Conservation (phyloP, 2,888 invertebrate species). For the Pterobdella sp. region DNA sequence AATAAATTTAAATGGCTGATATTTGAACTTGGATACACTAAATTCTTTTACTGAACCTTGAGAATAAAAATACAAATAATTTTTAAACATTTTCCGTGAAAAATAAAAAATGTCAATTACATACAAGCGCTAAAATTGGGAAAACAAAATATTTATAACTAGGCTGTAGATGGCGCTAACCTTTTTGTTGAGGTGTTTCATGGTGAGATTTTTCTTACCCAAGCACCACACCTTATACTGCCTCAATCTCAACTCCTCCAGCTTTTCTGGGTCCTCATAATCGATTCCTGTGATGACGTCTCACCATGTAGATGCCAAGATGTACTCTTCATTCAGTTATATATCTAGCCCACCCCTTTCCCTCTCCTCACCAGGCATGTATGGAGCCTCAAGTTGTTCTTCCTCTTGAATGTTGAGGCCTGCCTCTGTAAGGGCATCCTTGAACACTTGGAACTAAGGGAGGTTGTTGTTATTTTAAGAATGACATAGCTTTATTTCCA, state of each 20-base stretch:
- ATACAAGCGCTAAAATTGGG: no score
- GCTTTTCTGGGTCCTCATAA: constrained; percentile 19
- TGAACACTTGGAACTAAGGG: constrained; percentile 20
- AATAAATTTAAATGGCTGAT: no score
- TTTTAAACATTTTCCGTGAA: not conserved
- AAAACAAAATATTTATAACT: not conserved
- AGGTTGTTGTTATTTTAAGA: not conserved
- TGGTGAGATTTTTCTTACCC: constrained; percentile 2
- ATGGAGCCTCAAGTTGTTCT: constrained; percentile 3
- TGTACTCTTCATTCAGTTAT: no score
- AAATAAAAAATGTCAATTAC: not conserved
- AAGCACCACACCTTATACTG: constrained; percentile 23
- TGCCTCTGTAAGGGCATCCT: not conserved
- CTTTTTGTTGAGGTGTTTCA: constrained; percentile 9
- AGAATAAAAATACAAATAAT: no score
- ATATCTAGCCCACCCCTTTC: no score
- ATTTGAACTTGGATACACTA: no score
- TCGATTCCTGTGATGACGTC: constrained; percentile 10
- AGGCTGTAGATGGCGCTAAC: not conserved
- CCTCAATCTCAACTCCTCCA: constrained; percentile 1
- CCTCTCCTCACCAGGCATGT: constrained; percentile 8
- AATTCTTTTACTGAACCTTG: no score
- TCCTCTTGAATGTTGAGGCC: constrained; percentile 17
- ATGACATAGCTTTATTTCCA: no score
- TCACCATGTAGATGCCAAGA: not conserved